Conservation (phyloP, 2,797 vertebrate species). For the Argya squamiceps region DNA sequence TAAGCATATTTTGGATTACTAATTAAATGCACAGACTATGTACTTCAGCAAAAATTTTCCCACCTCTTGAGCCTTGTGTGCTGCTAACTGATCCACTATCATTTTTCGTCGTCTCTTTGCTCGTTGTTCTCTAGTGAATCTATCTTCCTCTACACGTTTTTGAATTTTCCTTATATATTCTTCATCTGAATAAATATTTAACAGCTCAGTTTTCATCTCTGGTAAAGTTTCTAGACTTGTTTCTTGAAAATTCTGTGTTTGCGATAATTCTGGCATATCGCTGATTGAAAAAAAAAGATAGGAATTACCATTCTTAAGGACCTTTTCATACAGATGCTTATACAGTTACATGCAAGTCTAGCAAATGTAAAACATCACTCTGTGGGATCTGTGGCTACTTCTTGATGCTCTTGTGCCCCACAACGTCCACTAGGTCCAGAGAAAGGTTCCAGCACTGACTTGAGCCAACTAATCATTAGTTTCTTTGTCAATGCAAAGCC, state of each 20-base stretch:
- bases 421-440: neutral
- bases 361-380: neutral
- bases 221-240: neutral
- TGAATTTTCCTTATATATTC: conserved; percentile 87
- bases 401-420: neutral
- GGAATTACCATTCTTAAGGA: neutral
- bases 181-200: conserved; percentile 80
- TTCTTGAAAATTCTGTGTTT: neutral
- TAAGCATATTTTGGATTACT: neutral
- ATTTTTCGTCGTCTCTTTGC: conserved; percentile 84
- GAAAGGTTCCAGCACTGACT: neutral
- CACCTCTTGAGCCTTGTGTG: conserved; percentile 88
- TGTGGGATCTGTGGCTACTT: neutral
- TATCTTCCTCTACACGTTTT: conserved; percentile 83
- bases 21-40: neutral
- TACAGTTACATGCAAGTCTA: neutral
- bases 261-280: neutral
- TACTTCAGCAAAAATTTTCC: neutral
- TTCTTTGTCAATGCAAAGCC: neutral
- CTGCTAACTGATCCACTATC: conserved; percentile 83
- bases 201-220: conserved; percentile 41
- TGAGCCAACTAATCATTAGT: neutral
- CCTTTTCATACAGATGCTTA: neutral
- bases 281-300: conserved; percentile 17
- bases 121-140: conserved; percentile 78